phyloP scores from a whole-genome alignment of 2,113 vertebrate species.

The Chlorodrepanis virens region DNA sequence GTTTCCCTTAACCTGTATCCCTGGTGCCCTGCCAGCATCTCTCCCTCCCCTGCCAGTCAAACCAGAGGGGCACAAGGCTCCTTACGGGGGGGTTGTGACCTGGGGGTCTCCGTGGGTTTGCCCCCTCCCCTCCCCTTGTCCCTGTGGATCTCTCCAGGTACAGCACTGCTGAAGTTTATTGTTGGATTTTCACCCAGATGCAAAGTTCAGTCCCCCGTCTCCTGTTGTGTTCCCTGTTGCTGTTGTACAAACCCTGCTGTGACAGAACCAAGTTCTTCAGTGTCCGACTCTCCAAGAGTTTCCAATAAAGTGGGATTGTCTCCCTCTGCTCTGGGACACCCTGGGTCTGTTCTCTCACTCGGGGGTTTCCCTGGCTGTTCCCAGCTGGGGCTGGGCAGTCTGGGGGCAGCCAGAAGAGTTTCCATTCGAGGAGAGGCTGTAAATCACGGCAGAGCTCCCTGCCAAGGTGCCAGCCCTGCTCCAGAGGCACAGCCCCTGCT shows the following conservation, averaged over 20 bases:
- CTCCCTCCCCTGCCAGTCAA: background rate
- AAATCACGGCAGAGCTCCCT: background rate
- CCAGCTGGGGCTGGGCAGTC: fast-evolving
- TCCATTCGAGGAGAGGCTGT: background rate
- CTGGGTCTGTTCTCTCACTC: background rate
- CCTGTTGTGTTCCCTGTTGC: background rate
- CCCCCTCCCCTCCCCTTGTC: background rate
- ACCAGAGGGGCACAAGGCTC: background rate
- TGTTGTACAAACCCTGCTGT: background rate
- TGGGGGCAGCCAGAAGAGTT: background rate
- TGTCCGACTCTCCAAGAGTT: background rate
- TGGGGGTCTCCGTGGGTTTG: background rate
- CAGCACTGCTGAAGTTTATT: background rate
- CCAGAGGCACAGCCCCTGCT: background rate
- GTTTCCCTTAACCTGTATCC: background rate
- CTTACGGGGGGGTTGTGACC: background rate
- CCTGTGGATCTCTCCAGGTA: background rate
- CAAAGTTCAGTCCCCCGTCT: background rate
- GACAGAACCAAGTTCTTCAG: background rate
- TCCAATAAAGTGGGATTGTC: conserved; percentile 45
- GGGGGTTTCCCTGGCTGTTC: background rate
- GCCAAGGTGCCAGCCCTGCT: background rate
- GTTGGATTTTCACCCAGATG: background rate
- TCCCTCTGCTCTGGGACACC: background rate
- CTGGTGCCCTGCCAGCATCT: background rate